Base-by-base conservation (phyloP, 2,797 vertebrate genomes). In the Neosilurus mollespiculum region DNA sequence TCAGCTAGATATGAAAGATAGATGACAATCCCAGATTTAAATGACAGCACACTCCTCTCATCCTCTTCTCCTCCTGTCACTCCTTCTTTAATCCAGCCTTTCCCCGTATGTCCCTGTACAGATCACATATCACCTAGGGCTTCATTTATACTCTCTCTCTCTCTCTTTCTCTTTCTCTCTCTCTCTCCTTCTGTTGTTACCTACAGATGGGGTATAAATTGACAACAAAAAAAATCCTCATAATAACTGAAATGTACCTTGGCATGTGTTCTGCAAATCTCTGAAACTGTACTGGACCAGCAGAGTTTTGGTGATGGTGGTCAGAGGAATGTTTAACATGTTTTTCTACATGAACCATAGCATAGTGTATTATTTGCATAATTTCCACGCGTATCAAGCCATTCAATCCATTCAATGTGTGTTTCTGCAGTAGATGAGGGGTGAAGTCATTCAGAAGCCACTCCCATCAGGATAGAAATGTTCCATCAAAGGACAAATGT, bases 21-120 rank as follows among this genome's bases (percentile, higher is more conserved):
- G 86, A 93, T 93, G 91, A 88, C 85, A 87, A 87, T 75, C 89
- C 90, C 86, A 91, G 91, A 92, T 88, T 89, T 82, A 90, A 87
- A 88, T 92, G 91, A 94, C 91, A 93, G 87, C 54, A 83, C 88
- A 92, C 91, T 89, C 83, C 88, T 91, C 89, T 92, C 90, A 88
- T 91, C 89, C 53, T 49, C 43, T 18, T 49, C 67, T 24, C 14
- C 15, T 26, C 51, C 51, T 22, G 56, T 66, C 53, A 16, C 43
- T 15, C 12, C 10, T n/a, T 22, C 7, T 70, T 69, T 24, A 65
- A 53, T 78, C 22, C 70, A 51, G 91, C 88, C 88, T 87, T 92
- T 87, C 85, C 90, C 88, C 90, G 81, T 84, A 77, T 20, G 51
- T 78, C 88, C 90, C 73, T 81, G 69, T 12, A 49, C 69, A 73